Percentiles rank a stretch among this genome's conserved stretches.
Evolutionary conservation across 2,888 invertebrate species (phyloP).

Genomic region (Theretra japonica): DNA sequence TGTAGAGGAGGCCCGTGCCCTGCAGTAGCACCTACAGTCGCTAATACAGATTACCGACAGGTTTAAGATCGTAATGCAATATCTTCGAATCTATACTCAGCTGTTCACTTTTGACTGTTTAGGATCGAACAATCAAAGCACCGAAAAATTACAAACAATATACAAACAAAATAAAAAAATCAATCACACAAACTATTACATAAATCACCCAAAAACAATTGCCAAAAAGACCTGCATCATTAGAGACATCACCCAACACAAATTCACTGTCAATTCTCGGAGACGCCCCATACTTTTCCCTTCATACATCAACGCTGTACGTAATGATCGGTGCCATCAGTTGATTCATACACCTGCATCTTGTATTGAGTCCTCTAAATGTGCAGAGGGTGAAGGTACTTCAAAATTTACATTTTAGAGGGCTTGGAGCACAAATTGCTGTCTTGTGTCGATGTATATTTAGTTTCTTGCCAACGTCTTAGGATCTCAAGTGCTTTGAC

Average conservation of each 20-base stretch:
- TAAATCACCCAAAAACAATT: background rate
- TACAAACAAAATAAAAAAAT: background rate
- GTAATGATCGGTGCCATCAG: conserved; percentile 58
- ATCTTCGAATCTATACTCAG: too few relatives aligned
- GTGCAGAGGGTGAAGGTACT: background rate
- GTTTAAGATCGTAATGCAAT: too few relatives aligned
- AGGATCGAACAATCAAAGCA: too few relatives aligned
- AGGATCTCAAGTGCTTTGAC: background rate
- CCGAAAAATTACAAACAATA: background rate
- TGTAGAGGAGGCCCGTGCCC: too few relatives aligned
- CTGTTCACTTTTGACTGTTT: too few relatives aligned
- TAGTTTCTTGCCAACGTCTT: background rate
- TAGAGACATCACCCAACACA: background rate
- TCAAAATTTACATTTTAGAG: conserved; percentile 6
- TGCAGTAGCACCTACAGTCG: too few relatives aligned
- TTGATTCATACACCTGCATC: conserved; percentile 55
- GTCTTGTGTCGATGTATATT: background rate
- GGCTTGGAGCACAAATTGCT: background rate
- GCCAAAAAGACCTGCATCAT: background rate
- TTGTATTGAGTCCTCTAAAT: conserved; percentile 36
- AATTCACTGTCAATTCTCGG: background rate
- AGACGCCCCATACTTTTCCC: conserved; percentile 11
- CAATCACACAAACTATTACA: background rate
- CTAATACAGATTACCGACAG: too few relatives aligned
- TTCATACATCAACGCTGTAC: conserved; percentile 55